Evolutionary conservation across 2,113 vertebrate genomes (phyloP).

Genomic region (Upupa epops): DNA sequence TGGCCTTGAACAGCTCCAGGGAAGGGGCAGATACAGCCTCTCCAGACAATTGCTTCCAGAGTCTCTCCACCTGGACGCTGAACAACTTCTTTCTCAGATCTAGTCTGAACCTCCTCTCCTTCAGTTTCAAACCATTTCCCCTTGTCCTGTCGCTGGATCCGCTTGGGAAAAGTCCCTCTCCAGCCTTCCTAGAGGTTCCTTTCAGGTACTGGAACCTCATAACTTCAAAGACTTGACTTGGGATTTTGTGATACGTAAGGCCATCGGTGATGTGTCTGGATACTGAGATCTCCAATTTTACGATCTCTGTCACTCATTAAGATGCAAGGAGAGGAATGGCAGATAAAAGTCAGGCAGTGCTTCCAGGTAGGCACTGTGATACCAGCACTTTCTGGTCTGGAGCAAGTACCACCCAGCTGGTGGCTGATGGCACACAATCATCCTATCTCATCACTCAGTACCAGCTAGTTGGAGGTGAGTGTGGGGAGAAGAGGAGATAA

Average conservation of each 20-base stretch:
- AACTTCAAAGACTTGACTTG: neutral
- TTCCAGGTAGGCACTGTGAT: neutral
- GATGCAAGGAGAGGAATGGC: neutral
- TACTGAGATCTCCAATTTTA: neutral
- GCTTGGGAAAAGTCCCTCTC: too few species aligned
- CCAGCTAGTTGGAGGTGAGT: neutral
- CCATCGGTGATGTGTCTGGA: neutral
- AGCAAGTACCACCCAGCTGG: neutral
- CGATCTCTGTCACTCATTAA: neutral
- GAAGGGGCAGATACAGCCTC: too few species aligned
- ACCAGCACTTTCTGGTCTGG: neutral
- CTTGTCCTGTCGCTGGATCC: too few species aligned
- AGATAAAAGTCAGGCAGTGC: neutral
- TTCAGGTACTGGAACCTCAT: neutral
- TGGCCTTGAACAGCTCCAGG: too few species aligned
- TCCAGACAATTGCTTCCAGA: too few species aligned
- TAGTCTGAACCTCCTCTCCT: too few species aligned
- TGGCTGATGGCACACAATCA: neutral
- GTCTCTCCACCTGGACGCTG: too few species aligned
- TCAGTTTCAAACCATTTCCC: too few species aligned
- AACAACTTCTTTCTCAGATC: too few species aligned
- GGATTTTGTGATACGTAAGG: neutral
- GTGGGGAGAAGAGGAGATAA: neutral
- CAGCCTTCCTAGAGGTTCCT: too few species aligned
- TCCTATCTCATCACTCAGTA: neutral